Percentiles rank a stretch among this genome's conserved stretches.
Conservation (phyloP, 2,888 invertebrate genomes). For the Cynaeus angustus region DNA sequence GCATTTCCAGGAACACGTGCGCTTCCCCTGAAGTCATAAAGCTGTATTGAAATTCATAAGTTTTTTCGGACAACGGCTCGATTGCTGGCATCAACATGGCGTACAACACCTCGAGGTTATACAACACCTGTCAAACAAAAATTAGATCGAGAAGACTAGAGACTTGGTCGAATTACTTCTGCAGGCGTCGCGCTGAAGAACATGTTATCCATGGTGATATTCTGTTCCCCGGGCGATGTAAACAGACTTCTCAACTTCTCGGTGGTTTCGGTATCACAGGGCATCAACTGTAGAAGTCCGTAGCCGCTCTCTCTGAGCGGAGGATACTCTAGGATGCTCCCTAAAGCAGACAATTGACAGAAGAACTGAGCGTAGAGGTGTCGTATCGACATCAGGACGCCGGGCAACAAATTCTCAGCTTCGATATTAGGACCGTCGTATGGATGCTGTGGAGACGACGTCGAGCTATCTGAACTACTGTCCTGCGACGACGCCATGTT, state of each 20-base stretch:
- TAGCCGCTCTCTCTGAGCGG: slow-evolving; percentile 89
- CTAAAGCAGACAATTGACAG: slow-evolving; percentile 90
- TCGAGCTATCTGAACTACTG: slow-evolving; percentile 95
- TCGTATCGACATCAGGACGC: slow-evolving; percentile 90
- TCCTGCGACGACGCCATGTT: slow-evolving; percentile 89
- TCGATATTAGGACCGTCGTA: slow-evolving; percentile 87
- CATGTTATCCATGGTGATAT: slow-evolving; percentile 76
- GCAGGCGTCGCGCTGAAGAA: slow-evolving; percentile 84
- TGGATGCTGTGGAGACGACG: slow-evolving; percentile 91
- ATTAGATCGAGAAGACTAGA: slow-evolving; percentile 17
- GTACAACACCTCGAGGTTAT: slow-evolving; percentile 79
- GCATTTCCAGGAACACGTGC: slow-evolving; percentile 83
- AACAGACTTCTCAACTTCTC: slow-evolving; percentile 76
- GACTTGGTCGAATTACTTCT: slow-evolving; percentile 74
- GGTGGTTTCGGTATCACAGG: slow-evolving; percentile 76
- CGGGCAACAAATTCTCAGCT: slow-evolving; percentile 92
- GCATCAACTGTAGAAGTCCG: slow-evolving; percentile 85
- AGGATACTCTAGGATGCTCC: slow-evolving; percentile 86
- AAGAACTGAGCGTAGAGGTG: slow-evolving; percentile 86
- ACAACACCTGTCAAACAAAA: slow-evolving; percentile 77
- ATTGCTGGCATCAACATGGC: slow-evolving; percentile 92
- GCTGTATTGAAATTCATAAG: slow-evolving; percentile 81
- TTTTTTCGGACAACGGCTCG: slow-evolving; percentile 84
- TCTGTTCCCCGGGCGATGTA: slow-evolving; percentile 67
- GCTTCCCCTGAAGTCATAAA: slow-evolving; percentile 80